These are phyloP conservation scores for Lasioglossum zephyrum DNA, from an alignment of 2,888 invertebrate species.

Conservation along the genomic window DNA sequence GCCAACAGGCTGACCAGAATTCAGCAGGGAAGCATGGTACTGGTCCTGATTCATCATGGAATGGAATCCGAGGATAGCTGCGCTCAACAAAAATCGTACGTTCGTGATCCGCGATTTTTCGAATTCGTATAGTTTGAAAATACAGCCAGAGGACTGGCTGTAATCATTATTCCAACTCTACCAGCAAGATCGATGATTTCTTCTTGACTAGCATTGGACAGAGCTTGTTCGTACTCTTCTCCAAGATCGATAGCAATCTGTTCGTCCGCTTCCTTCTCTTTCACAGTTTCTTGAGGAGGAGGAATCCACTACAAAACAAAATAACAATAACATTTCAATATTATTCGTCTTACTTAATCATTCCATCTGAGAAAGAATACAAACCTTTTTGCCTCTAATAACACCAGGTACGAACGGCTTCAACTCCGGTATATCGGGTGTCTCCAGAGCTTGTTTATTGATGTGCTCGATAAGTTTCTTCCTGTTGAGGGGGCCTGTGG, in stretches of 20 bases:
- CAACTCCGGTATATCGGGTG: slow-evolving; percentile 98
- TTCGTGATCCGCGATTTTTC: background rate
- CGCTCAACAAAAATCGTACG: slow-evolving; percentile 71
- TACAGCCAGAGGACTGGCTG: too few relatives aligned
- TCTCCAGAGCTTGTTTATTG: slow-evolving; percentile 98
- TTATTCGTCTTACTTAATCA: too few relatives aligned
- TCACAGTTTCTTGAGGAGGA: slow-evolving; percentile 89
- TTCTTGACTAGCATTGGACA: slow-evolving; percentile 94
- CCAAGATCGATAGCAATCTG: slow-evolving; percentile 97
- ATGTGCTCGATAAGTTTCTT: slow-evolving; percentile 98
- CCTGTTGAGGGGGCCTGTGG: slow-evolving; percentile 98
- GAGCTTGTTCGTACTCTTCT: slow-evolving; percentile 96
- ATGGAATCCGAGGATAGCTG: slow-evolving; percentile 99
- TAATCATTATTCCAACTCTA: slow-evolving; percentile 77
- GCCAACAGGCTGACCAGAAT: slow-evolving; percentile 95
- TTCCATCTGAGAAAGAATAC: slow-evolving; percentile 53
- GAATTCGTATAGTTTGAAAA: too few relatives aligned
- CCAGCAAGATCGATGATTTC: slow-evolving; percentile 99
- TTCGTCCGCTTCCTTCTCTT: slow-evolving; percentile 93
- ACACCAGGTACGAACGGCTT: slow-evolving; percentile 97
- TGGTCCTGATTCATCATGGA: slow-evolving; percentile 99
- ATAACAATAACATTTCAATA: background rate
- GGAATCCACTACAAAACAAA: slow-evolving; percentile 90
- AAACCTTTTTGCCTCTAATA: slow-evolving; percentile 95
- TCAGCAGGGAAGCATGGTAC: slow-evolving; percentile 97